phyloP scores from a whole-genome alignment of 2,113 vertebrate genomes.

The Rhagologus leucostigma region DNA sequence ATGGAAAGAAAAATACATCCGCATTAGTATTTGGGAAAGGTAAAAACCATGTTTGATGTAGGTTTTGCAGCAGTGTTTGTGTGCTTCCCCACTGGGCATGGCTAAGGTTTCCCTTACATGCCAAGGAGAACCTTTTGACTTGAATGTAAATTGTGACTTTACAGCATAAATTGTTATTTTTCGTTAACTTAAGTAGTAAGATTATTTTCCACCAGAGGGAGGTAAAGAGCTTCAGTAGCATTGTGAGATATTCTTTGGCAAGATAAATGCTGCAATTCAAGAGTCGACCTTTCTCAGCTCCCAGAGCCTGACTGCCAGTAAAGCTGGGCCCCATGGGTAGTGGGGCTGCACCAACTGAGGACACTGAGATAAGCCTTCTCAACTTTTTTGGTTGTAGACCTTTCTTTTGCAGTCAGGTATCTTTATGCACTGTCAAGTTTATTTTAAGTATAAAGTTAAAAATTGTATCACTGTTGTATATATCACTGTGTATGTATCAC shows the following conservation, averaged over 20 bases:
- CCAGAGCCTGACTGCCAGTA: not conserved
- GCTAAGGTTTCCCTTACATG: not conserved
- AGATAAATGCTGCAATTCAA: not conserved
- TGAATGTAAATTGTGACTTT: not conserved
- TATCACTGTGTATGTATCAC: too few relatives aligned
- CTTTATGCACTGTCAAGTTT: not conserved
- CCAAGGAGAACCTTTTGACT: not conserved
- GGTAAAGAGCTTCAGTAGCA: conserved; percentile 32
- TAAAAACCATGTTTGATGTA: not conserved
- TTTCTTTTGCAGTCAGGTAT: not conserved
- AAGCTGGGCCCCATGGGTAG: not conserved
- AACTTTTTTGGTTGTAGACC: not conserved
- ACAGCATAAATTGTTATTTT: not conserved
- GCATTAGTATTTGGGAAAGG: not conserved
- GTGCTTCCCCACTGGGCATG: not conserved
- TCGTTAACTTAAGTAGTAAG: not conserved
- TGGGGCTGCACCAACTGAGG: not conserved
- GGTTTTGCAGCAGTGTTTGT: not conserved
- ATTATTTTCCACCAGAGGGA: conserved; percentile 43
- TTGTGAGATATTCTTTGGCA: not conserved
- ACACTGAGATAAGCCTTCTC: not conserved
- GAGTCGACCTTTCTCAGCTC: not conserved
- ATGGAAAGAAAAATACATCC: not conserved
- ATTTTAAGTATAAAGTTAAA: not conserved
- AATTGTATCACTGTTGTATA: not conserved